A percentile compares a stretch with the other conserved stretches of the same genome.
Evolutionary conservation across 1,140 invertebrate genomes (phyloP).

Genomic region (Chelonus insularis): DNA sequence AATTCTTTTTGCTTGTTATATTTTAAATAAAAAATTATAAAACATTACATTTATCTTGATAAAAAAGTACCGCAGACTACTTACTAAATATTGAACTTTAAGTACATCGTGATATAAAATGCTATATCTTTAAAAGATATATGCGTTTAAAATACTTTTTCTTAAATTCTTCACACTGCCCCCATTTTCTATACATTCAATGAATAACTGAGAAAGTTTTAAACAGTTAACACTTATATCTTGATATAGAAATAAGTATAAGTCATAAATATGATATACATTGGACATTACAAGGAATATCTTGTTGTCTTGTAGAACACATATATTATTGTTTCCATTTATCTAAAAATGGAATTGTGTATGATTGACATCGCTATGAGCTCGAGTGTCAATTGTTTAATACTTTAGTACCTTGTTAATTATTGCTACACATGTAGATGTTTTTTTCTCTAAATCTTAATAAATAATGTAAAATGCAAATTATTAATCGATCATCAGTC

Average conservation of each 20-base stretch:
- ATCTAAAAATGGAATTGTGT: not conserved
- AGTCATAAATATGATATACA: constrained; percentile 15
- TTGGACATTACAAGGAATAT: constrained; percentile 22
- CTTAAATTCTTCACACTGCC: not conserved
- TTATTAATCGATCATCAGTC: no score
- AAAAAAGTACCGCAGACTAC: constrained; percentile 1
- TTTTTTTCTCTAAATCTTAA: no score
- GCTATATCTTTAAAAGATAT: not conserved
- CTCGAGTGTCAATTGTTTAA: not conserved
- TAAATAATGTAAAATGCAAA: no score
- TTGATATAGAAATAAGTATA: constrained; percentile 17
- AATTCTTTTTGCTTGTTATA: no score
- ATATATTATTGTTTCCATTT: constrained; percentile 26
- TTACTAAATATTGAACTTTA: constrained; percentile 7
- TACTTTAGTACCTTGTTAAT: constrained; percentile 13
- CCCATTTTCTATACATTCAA: not conserved
- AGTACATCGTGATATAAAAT: constrained; percentile 11
- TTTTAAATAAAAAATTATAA: no score
- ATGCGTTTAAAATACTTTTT: constrained; percentile 12
- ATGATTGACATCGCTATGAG: not conserved
- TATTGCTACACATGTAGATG: no score
- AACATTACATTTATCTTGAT: no score
- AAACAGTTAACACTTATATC: constrained; percentile 11
- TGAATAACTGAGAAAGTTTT: not conserved
- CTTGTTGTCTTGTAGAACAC: constrained; percentile 21